Evolutionary conservation across 2,888 invertebrate species (phyloP).

Genomic region (Melieria omissa): DNA sequence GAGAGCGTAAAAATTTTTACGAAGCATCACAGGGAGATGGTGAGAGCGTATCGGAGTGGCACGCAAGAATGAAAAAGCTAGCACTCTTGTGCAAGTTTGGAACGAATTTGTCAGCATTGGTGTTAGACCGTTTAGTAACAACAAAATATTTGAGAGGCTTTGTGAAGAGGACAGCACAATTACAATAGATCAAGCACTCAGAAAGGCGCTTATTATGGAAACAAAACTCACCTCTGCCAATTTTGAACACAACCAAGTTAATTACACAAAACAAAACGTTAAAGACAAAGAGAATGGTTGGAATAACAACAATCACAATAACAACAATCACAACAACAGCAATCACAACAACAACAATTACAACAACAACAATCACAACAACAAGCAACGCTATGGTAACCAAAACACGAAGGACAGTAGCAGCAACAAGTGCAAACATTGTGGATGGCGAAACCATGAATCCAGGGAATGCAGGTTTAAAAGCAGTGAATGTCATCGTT

Average conservation of each 20-base stretch:
- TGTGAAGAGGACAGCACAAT: constrained; percentile 21
- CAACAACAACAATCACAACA: constrained; percentile 4
- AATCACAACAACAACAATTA: neutral
- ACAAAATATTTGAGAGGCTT: constrained; percentile 6
- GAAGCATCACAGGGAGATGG: neutral
- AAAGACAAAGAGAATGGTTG: no score
- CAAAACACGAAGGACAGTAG: constrained; percentile 7
- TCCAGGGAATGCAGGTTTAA: constrained; percentile 36
- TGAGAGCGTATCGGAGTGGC: constrained; percentile 17
- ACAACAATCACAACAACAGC: constrained; percentile 3
- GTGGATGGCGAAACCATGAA: constrained; percentile 36
- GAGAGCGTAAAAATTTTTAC: constrained; percentile 15
- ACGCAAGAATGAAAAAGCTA: constrained; percentile 23
- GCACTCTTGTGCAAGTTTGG: constrained; percentile 18
- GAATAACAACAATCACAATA: constrained; percentile 5
- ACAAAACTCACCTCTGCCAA: neutral
- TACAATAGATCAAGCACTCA: constrained; percentile 8
- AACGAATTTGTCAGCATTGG: constrained; percentile 11
- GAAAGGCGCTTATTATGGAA: constrained; percentile 19
- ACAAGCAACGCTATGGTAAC: constrained; percentile 7
- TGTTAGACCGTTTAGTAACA: constrained; percentile 7
- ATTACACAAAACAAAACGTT: neutral
- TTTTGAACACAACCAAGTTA: neutral
- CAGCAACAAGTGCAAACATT: constrained; percentile 30
- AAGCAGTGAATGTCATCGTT: constrained; percentile 33